Evolutionary conservation across 2,113 vertebrate species (phyloP), one percentile per base, ranked within the genome.

Genomic region (Halcyon senegalensis): DNA sequence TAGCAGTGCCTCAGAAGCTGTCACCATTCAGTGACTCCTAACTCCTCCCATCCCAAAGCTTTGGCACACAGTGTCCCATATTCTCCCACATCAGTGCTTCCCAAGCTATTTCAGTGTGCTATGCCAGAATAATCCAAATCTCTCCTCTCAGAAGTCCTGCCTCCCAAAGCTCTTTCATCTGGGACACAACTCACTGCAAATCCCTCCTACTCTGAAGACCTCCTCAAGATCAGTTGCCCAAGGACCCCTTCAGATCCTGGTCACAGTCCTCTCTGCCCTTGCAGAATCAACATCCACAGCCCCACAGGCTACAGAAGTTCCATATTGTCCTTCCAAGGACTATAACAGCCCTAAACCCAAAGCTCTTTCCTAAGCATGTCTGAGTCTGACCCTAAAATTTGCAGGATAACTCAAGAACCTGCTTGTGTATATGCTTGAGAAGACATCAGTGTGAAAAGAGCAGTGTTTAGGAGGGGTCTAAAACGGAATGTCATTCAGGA

Each of bases 311-410:
- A 10, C 10, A 19, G 53, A 80, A 16, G 28, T 25, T 86, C 21
- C 62, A 44, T 68, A 15, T 24, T 82, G 39, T 14, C 10, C 8
- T 55, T 24, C 60, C 24, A 72, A 59, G 84, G 64, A 39, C 24
- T 44, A 1, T 35, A 67, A 33, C 12, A 56, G n/a, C 30, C 21
- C n/a, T 12, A 3, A 35, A 48, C 10, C 23, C 62, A 75, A 66
- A 89, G 27, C 7, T 39, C 30, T 69, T 53, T 50, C 68, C 9
- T 16, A 63, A 67, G 20, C 21, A n/a, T n/a, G 19, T 30, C 24
- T 0, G 0, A 72, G 9, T 53, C 73, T 73, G 43, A 66, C 48
- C 8, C 18, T 21, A 1, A 80, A 58, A 14, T 69, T 77, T 76
- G 5, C 3, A 4, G 20, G 12, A 35, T 39, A 31, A 30, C 17